Conservation (phyloP, 2,888 invertebrate species). For the Monochamus alternatus region DNA sequence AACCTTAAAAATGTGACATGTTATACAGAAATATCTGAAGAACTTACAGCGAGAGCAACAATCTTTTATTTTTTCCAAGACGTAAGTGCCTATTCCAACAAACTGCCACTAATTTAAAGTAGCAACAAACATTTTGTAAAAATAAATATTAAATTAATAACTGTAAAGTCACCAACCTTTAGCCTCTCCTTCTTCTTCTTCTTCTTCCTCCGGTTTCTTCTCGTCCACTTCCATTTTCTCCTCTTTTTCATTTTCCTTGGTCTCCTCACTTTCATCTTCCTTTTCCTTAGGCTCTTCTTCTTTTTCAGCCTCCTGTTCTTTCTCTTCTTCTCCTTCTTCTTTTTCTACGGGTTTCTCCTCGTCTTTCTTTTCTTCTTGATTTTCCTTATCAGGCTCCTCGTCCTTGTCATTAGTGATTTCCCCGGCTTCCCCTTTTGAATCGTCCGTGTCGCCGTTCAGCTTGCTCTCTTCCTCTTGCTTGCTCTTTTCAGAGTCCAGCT, state of each 20-base stretch:
- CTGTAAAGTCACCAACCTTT: constrained; percentile 8
- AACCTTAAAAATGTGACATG: too few species aligned
- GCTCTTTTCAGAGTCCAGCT: constrained; percentile 60
- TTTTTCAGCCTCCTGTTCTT: constrained; percentile 66
- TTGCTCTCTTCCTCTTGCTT: constrained; percentile 38
- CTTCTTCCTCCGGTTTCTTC: constrained; percentile 52
- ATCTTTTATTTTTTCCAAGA: too few species aligned
- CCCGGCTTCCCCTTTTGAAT: constrained; percentile 60
- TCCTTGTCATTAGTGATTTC: constrained; percentile 58
- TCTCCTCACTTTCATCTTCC: constrained; percentile 51
- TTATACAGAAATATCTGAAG: too few species aligned
- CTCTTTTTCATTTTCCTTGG: constrained; percentile 54
- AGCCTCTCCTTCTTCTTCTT: constrained; percentile 59
- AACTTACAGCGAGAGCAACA: too few species aligned
- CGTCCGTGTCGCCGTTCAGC: constrained; percentile 67
- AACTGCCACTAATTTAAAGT: too few species aligned
- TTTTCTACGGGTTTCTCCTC: constrained; percentile 54
- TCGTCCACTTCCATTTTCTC: constrained; percentile 55
- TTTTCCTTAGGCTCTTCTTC: constrained; percentile 39
- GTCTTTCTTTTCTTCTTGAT: constrained; percentile 67
- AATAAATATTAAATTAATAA: too few species aligned
- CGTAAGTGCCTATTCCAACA: too few species aligned
- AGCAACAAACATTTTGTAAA: too few species aligned
- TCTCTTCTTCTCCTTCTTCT: constrained; percentile 70
- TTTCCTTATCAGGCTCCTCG: constrained; percentile 42